Conservation (phyloP, 2,797 vertebrate species). For the Discoglossus pictus region DNA sequence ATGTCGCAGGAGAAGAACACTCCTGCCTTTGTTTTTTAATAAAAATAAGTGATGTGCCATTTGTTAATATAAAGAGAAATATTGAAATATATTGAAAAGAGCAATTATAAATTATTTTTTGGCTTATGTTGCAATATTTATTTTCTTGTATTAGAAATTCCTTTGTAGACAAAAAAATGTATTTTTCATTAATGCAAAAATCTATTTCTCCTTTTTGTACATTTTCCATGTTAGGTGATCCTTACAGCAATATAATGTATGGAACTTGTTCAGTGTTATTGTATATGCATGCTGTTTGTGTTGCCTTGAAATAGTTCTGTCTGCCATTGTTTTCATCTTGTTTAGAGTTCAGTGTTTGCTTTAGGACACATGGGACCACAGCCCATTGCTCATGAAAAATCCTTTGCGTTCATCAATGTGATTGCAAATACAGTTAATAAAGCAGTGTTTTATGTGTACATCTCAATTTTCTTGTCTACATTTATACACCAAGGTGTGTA, state of each 20-base stretch:
- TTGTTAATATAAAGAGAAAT: conserved; percentile 99
- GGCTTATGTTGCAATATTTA: conserved; percentile 99
- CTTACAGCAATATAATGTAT: conserved; percentile 97
- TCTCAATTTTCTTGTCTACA: background rate
- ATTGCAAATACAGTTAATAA: conserved; percentile 97
- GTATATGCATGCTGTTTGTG: conserved; percentile 95
- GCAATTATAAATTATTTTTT: conserved; percentile 99
- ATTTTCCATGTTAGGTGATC: conserved; percentile 93
- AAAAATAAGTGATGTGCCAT: conserved; percentile 94
- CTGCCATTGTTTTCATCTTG: conserved; percentile 73
- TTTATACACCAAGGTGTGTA: no score
- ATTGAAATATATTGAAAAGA: conserved; percentile 98
- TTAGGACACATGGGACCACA: conserved; percentile 70
- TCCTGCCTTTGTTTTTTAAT: conserved; percentile 97
- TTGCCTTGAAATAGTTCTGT: conserved; percentile 88
- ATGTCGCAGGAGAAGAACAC: conserved; percentile 92
- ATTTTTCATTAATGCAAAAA: conserved; percentile 99
- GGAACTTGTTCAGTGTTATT: conserved; percentile 81
- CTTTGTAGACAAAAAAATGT: conserved; percentile 97
- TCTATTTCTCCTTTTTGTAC: conserved; percentile 99
- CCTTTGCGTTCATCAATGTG: conserved; percentile 81
- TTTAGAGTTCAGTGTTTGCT: conserved; percentile 72
- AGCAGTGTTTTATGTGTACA: conserved; percentile 94
- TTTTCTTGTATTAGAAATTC: conserved; percentile 99
- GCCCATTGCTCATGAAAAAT: conserved; percentile 63